phyloP scores from a whole-genome alignment of 2,113 vertebrate species.

The Brachyhypopomus gauderio region DNA sequence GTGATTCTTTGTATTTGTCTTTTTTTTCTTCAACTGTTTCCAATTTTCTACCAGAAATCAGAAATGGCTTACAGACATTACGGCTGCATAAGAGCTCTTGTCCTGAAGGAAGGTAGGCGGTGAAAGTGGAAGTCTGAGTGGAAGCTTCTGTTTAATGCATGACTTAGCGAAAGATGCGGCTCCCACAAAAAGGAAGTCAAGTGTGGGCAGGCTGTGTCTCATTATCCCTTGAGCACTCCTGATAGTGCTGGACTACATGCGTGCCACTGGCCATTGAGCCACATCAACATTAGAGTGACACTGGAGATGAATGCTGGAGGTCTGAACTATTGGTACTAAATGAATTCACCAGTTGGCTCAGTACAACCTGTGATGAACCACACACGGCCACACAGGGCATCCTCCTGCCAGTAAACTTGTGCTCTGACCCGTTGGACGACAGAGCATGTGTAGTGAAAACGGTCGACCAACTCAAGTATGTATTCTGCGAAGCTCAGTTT shows the following conservation, averaged over 20 bases:
- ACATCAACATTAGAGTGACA: background rate
- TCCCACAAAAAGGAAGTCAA: background rate
- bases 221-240: conserved; percentile 40
- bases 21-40: background rate
- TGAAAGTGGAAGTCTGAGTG: background rate
- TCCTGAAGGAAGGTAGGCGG: background rate
- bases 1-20: background rate
- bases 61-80: conserved; percentile 23
- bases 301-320: background rate
- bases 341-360: no score
- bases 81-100: background rate
- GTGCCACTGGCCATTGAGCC: background rate
- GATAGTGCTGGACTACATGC: conserved; percentile 1
- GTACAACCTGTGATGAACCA: no score
- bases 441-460: no score
- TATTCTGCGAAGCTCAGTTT: no score
- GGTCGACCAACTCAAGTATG: no score
- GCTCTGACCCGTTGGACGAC: no score
- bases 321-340: background rate
- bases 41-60: background rate
- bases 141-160: conserved; percentile 21
- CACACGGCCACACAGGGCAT: no score
- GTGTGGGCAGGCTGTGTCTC: conserved; percentile 13
- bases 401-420: no score
- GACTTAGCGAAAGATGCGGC: conserved; percentile 28